phyloP scores from a whole-genome alignment of 2,113 vertebrate genomes.

The Microcebus tavaratra region DNA sequence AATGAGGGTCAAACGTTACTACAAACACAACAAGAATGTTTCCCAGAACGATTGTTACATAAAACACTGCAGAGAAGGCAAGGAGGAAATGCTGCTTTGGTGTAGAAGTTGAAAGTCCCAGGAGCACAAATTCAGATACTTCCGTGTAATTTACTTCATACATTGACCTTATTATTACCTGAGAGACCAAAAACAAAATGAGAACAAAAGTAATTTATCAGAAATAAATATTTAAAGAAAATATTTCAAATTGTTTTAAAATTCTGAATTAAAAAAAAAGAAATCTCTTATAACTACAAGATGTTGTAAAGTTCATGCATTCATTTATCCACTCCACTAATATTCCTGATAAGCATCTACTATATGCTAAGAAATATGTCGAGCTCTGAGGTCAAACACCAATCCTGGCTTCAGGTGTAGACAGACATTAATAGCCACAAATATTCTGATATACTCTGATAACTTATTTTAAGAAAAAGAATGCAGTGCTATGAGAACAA shows the following conservation, averaged over 20 bases:
- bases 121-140: conserved; percentile 64
- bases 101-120: conserved; percentile 40
- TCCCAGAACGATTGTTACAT: background rate
- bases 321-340: background rate
- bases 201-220: background rate
- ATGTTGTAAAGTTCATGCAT: background rate
- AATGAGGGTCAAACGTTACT: background rate
- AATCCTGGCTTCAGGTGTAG: background rate
- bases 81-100: conserved; percentile 33
- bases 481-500: background rate
- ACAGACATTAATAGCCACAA: background rate
- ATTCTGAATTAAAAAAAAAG: background rate
- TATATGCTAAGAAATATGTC: background rate
- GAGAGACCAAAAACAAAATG: background rate
- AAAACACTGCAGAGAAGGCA: conserved; percentile 29
- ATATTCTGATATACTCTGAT: background rate
- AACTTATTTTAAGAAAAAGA: background rate
- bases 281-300: background rate
- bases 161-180: conserved; percentile 47
- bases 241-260: background rate
- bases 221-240: background rate
- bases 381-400: background rate
- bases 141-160: conserved; percentile 44
- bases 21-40: conserved; percentile 33
- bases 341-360: background rate